These are phyloP conservation scores for Poeciliopsis infans DNA, from an alignment of 2,797 vertebrate species.

Conservation along the genomic window DNA sequence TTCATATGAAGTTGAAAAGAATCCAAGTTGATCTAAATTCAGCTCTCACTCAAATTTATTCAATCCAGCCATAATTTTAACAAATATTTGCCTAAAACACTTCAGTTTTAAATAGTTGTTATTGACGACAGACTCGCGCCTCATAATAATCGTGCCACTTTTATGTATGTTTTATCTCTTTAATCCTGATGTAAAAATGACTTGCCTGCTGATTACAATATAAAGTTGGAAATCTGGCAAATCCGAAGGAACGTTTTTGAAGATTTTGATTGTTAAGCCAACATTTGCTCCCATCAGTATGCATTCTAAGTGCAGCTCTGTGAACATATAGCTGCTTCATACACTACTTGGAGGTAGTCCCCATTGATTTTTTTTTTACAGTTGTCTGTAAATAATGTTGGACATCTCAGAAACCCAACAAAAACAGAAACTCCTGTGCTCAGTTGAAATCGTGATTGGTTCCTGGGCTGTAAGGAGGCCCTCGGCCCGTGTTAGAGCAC, in stretches of 20 bases:
- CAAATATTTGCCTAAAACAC: too few relatives aligned
- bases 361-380: not conserved
- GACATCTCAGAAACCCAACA: not conserved
- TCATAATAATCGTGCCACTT: not conserved
- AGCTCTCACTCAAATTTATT: not conserved
- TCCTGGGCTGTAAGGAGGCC: conserved; percentile 42
- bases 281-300: not conserved
- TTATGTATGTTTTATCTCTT: not conserved
- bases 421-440: too few relatives aligned
- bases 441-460: conserved; percentile 44
- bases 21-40: not conserved
- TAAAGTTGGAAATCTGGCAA: not conserved
- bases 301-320: not conserved
- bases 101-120: not conserved
- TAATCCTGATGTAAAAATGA: not conserved
- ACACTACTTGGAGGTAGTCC: conserved; percentile 1
- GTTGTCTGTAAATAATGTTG: not conserved
- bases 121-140: not conserved
- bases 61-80: not conserved
- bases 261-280: not conserved
- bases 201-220: not conserved
- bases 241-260: not conserved
- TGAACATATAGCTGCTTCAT: not conserved
- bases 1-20: not conserved
- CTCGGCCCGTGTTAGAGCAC: conserved; percentile 32